These are phyloP conservation scores for Neria commutata DNA, from an alignment of 2,888 invertebrate genomes.

Conservation along the genomic window DNA sequence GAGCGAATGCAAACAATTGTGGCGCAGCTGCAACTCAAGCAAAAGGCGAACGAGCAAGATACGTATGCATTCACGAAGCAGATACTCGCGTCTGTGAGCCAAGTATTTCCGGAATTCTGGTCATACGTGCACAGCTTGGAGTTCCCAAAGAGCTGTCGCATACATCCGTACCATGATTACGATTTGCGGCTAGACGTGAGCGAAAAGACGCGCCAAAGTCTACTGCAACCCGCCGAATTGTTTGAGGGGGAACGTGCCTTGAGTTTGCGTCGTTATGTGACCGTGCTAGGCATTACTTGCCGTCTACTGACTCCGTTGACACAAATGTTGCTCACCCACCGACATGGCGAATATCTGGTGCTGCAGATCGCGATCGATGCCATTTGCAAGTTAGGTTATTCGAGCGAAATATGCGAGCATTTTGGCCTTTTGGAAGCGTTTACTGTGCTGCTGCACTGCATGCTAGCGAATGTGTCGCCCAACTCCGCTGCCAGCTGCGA, in stretches of 20 bases:
- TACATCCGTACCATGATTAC: slow-evolving; percentile 42
- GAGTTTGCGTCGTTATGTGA: slow-evolving; percentile 51
- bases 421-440: slow-evolving; percentile 52
- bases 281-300: slow-evolving; percentile 48
- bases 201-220: slow-evolving; percentile 15
- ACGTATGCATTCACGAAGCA: slow-evolving; percentile 5
- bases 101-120: slow-evolving; percentile 53
- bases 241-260: slow-evolving; percentile 45
- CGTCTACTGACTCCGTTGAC: slow-evolving; percentile 30
- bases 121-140: slow-evolving; percentile 50
- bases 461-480: slow-evolving; percentile 33
- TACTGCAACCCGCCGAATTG: slow-evolving; percentile 40
- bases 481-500: background rate
- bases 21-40: slow-evolving; percentile 41
- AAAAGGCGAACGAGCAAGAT: background rate
- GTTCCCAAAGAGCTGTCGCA: slow-evolving; percentile 43
- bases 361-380: slow-evolving; percentile 50
- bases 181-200: background rate
- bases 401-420: slow-evolving; percentile 49
- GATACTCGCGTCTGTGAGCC: slow-evolving; percentile 40
- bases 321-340: slow-evolving; percentile 37
- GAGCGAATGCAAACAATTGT: slow-evolving; percentile 46
- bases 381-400: slow-evolving; percentile 49
- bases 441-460: slow-evolving; percentile 40
- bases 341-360: slow-evolving; percentile 44